A percentile compares a stretch with the other conserved stretches of the same genome.
Conservation (phyloP, 30 jellyfish, hydroid and myxozoan species). For the Aurelia aurita region DNA sequence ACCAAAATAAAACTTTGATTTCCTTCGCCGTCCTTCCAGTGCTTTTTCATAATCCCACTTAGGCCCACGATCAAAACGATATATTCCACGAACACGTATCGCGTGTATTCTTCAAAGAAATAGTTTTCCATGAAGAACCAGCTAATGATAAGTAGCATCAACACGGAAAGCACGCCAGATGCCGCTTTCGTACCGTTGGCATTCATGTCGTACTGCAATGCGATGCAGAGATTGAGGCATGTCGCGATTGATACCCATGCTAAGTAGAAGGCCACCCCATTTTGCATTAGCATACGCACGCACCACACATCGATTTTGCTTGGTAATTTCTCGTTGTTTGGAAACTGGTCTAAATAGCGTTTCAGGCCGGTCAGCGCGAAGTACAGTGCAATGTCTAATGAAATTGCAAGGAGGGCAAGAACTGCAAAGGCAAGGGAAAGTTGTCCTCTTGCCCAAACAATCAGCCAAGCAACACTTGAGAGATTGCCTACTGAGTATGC, state of each 20-base stretch:
- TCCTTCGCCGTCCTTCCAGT: conserved; percentile 54
- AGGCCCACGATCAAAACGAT: conserved; percentile 53
- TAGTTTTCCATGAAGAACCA: conserved; percentile 76
- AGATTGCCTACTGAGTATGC: conserved; percentile 63
- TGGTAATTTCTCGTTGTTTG: conserved; percentile 54
- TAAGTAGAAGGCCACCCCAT: conserved; percentile 66
- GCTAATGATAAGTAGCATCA: conserved; percentile 32
- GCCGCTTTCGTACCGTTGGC: conserved; percentile 50
- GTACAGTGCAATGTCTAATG: conserved; percentile 53
- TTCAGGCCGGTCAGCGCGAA: conserved; percentile 64
- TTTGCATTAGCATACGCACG: conserved; percentile 56
- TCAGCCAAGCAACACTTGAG: conserved; percentile 71
- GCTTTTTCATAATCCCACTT: conserved; percentile 54
- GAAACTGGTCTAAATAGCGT: conserved; percentile 30
- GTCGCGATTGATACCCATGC: conserved; percentile 77
- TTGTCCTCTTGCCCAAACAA: conserved; percentile 81
- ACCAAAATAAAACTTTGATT: conserved; percentile 40
- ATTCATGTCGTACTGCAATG: conserved; percentile 32
- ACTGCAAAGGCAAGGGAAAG: conserved; percentile 44
- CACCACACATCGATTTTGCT: conserved; percentile 75
- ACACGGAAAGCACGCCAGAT: conserved; percentile 51
- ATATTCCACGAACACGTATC: conserved; percentile 61
- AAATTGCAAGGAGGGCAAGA: conserved; percentile 51
- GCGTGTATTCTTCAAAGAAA: conserved; percentile 58
- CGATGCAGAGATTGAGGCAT: conserved; percentile 54